phyloP scores from a whole-genome alignment of 2,113 vertebrate genomes.

The Aleadryas rufinucha region DNA sequence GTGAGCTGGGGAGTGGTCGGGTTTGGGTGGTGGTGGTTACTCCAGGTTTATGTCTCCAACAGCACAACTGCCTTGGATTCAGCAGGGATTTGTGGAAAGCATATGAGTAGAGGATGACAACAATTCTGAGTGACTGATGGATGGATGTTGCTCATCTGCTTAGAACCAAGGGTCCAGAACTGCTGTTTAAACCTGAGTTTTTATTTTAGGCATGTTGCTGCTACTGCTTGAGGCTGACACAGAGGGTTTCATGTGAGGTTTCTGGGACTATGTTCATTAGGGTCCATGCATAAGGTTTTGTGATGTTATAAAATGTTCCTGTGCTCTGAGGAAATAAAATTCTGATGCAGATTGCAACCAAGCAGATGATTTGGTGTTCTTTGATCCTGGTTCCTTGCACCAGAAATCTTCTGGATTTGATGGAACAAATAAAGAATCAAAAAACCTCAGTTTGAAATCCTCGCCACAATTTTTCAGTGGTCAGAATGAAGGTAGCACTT shows the following conservation, averaged over 20 bases:
- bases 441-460: fast-evolving
- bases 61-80: not conserved
- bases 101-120: not conserved
- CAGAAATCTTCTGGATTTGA: not conserved
- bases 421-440: not conserved
- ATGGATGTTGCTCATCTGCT: not conserved
- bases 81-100: not conserved
- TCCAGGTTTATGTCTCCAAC: not conserved
- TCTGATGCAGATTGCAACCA: not conserved
- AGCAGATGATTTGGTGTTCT: not conserved
- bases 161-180: not conserved
- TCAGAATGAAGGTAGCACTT: not conserved
- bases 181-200: not conserved
- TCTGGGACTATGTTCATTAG: not conserved
- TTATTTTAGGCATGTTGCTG: not conserved
- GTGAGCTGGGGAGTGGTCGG: fast-evolving
- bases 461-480: not conserved
- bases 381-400: not conserved
- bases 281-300: not conserved
- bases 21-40: not conserved
- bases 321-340: not conserved
- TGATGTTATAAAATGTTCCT: not conserved
- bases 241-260: not conserved
- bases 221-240: not conserved
- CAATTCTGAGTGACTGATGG: not conserved